phyloP scores from a whole-genome alignment of 2,888 invertebrate genomes.

The Drosophila limbata region DNA sequence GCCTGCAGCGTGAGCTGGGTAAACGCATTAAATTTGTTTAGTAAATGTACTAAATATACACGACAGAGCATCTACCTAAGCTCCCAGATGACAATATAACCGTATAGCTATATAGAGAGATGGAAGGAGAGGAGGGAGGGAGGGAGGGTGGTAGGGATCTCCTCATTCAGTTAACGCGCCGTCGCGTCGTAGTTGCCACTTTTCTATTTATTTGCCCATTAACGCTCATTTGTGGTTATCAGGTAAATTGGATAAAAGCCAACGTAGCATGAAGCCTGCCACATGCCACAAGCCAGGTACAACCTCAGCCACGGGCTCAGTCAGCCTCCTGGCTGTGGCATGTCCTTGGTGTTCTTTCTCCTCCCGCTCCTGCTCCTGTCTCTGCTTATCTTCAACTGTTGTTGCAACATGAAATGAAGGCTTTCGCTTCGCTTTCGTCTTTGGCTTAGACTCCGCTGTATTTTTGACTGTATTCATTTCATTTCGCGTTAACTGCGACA shows the following conservation, averaged over 20 bases:
- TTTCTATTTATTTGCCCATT: constrained; percentile 81
- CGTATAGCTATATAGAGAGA: constrained; percentile 11
- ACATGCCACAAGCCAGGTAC: constrained; percentile 38
- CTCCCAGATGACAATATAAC: constrained; percentile 27
- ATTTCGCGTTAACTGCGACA: constrained; percentile 57
- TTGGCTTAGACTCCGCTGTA: constrained; percentile 37
- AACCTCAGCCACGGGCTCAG: constrained; percentile 19
- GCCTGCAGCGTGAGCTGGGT: constrained; percentile 8
- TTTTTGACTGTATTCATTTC: constrained; percentile 53
- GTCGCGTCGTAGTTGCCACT: constrained; percentile 76
- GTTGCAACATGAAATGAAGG: constrained; percentile 70
- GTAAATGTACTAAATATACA: constrained; percentile 67
- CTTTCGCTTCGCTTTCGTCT: constrained; percentile 31
- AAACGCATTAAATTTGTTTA: constrained; percentile 71
- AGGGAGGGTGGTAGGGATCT: not conserved
- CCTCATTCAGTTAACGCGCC: constrained; percentile 67
- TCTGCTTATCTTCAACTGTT: constrained; percentile 73
- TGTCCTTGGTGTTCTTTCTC: constrained; percentile 25
- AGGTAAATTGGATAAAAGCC: constrained; percentile 81
- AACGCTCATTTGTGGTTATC: constrained; percentile 80
- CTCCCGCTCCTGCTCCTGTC: constrained; percentile 13
- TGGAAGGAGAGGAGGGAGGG: not conserved
- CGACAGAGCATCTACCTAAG: constrained; percentile 38
- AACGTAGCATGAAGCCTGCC: constrained; percentile 74
- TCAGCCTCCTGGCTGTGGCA: constrained; percentile 20